Evolutionary conservation across 2,797 vertebrate genomes (phyloP), one percentile per base, ranked within the genome.

Genomic region (Microchirus variegatus): DNA sequence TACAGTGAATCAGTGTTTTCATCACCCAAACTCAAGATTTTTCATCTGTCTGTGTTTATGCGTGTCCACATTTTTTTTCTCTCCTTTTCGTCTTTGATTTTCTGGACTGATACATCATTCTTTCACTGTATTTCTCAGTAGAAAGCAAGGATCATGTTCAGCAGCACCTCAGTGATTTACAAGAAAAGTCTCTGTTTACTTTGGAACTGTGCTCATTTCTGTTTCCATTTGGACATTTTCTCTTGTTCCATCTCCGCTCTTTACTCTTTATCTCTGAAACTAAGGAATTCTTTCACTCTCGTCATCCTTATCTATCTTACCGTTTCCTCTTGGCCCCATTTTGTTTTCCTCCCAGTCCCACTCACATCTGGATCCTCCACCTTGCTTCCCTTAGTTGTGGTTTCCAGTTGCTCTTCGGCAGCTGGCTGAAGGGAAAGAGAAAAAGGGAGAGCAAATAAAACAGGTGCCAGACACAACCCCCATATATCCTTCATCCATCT

Each of bases 111-210:
- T 62, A 48, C 59, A 41, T 53, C 46, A 17, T 2, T 73, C 18
- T 67, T 17, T 22, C 9, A 22, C 19, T 43, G 2, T 44, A 3
- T 53, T 18, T 60, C 18, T 55, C 44, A 38, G 41, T 65, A 38
- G 19, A 50, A 62, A 48, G n/a, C 19, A 41, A n/a, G 19, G 22
- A 58, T 59, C 22, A 38, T 50, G 59, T 49, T 52, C 38, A 42
- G 22, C 47, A 54, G 53, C 67, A 83, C 67, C 68, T 69, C 56
- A 48, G 35, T 60, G 70, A 77, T 71, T 72, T 75, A 67, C 61
- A 46, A 35, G 44, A 65, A 80, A 46, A 71, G 40, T 49, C 35
- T 74, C 49, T 79, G 69, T 84, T 88, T 83, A 75, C 60, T 78
- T 73, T 82, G 67, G 71, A 84, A 14, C 41, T 50, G 13, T 18